Conservation (phyloP, 2,113 vertebrate genomes). For the Pantherophis guttatus region DNA sequence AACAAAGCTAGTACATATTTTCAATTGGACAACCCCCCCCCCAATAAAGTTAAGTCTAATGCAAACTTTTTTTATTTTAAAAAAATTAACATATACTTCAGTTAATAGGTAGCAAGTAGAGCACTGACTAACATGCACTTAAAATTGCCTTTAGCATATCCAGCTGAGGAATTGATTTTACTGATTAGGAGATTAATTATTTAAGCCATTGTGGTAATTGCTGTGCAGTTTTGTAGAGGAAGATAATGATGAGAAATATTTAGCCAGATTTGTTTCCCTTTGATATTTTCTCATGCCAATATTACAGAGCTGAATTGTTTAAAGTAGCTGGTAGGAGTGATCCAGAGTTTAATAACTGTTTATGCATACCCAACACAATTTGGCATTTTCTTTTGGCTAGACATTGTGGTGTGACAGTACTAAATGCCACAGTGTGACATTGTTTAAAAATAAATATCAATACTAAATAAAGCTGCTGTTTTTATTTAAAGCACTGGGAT, state of each 20-base stretch:
- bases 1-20: neutral
- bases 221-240: neutral
- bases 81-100: neutral
- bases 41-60: neutral
- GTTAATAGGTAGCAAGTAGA: neutral
- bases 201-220: neutral
- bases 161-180: slow-evolving; percentile 4
- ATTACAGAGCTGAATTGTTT: neutral
- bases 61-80: neutral
- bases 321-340: neutral
- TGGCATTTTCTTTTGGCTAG: neutral
- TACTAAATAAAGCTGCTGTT: neutral
- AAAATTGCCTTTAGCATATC: neutral
- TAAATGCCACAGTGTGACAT: neutral
- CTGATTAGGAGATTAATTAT: slow-evolving; percentile 13
- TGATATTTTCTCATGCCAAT: neutral
- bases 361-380: neutral
- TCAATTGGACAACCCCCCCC: neutral
- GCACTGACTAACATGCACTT: neutral
- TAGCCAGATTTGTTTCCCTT: neutral
- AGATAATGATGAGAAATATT: neutral
- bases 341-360: fast-evolving
- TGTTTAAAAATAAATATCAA: neutral
- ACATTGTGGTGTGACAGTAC: neutral
- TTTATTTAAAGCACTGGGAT: neutral